Evolutionary conservation across 2,113 vertebrate species (phyloP).

Genomic region (Petromus typicus): DNA sequence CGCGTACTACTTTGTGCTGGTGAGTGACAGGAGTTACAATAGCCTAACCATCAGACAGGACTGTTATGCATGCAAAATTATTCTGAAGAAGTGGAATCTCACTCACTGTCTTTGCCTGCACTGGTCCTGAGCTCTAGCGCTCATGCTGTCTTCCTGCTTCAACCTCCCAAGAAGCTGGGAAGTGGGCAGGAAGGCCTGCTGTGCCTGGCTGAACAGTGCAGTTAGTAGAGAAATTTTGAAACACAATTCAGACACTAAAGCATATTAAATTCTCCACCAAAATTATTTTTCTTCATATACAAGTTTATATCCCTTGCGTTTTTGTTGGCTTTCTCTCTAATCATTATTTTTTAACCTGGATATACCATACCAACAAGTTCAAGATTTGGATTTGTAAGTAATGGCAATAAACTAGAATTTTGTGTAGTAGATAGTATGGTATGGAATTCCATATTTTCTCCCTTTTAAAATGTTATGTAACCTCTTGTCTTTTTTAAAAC

Average conservation of each 20-base stretch:
- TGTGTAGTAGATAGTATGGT: neutral
- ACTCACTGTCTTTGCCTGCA: neutral
- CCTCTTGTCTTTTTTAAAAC: neutral
- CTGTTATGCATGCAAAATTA: conserved; percentile 50
- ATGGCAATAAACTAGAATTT: conserved; percentile 6
- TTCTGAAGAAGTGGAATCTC: neutral
- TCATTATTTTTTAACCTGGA: conserved; percentile 55
- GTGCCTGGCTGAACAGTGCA: neutral
- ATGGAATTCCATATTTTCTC: neutral
- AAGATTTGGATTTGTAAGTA: conserved; percentile 33
- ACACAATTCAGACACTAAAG: neutral
- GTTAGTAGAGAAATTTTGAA: neutral
- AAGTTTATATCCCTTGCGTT: neutral
- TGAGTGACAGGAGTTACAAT: conserved; percentile 92
- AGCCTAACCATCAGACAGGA: conserved; percentile 87
- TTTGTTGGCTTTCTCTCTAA: conserved; percentile 3
- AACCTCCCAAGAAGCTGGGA: neutral
- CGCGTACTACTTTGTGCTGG: conserved; percentile 97
- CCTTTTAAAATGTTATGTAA: conserved; percentile 26
- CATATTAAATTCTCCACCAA: conserved; percentile 21
- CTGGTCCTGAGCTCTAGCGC: neutral
- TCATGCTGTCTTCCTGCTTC: neutral
- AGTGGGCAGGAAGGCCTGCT: no score
- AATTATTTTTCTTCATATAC: conserved; percentile 28
- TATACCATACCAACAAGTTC: neutral